Evolutionary conservation across 2,797 vertebrate genomes (phyloP).

Genomic region (Paedocypris micromegethes): DNA sequence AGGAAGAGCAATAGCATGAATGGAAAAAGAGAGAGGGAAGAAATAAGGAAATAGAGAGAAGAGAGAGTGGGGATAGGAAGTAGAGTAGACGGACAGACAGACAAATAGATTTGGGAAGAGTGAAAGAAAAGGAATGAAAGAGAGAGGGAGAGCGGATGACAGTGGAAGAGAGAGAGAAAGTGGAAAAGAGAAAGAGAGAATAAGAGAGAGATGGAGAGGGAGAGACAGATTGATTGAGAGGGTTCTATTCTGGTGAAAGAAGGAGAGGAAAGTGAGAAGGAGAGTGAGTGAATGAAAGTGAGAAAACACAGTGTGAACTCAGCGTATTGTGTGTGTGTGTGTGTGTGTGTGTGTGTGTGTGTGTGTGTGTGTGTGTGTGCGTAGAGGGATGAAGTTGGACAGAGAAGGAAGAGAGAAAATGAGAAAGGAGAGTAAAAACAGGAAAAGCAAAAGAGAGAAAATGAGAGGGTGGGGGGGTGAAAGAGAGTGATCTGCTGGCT

Average conservation of each 20-base stretch:
- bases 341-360: too few relatives aligned
- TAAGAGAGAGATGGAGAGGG: constrained; percentile 6
- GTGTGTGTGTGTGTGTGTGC: too few relatives aligned
- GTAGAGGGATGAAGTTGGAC: too few relatives aligned
- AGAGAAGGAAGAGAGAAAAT: constrained; percentile 11
- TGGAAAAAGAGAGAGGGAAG: constrained; percentile 19
- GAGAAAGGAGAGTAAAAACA: constrained; percentile 18
- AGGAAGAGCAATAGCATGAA: constrained; percentile 4
- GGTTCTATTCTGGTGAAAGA: too few relatives aligned
- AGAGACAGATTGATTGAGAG: constrained; percentile 3
- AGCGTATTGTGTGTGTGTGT: too few relatives aligned
- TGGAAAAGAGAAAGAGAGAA: constrained; percentile 16
- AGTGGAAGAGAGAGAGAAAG: constrained; percentile 3
- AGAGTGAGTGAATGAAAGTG: constrained; percentile 7
- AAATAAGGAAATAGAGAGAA: constrained; percentile 25
- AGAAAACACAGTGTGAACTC: constrained; percentile 12
- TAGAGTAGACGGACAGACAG: neutral
- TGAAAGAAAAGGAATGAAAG: constrained; percentile 14
- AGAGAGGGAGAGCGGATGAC: neutral
- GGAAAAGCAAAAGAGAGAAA: constrained; percentile 15
- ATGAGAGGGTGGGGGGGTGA: neutral
- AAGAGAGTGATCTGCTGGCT: neutral
- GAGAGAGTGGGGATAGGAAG: constrained; percentile 20
- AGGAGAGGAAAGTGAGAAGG: neutral
- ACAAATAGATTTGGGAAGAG: neutral